phyloP scores from a whole-genome alignment of 1,140 invertebrate genomes.

The Drosophila pandora region DNA sequence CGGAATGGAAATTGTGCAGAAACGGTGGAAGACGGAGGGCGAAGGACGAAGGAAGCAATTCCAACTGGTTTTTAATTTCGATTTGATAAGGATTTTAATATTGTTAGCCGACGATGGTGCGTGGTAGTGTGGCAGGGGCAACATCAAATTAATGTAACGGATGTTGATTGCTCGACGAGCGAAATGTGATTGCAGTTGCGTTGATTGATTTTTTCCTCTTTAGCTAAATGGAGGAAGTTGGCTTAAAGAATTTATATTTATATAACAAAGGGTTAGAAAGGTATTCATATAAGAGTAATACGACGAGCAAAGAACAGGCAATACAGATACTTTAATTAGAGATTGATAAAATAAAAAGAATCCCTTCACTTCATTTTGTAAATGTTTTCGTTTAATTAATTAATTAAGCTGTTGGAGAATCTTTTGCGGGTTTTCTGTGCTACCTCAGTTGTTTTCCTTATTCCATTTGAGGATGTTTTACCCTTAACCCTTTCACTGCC shows the following conservation, averaged over 20 bases:
- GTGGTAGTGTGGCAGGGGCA: conserved; percentile 15
- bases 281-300: no score
- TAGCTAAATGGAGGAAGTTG: not conserved
- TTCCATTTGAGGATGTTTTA: conserved; percentile 11
- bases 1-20: conserved; percentile 10
- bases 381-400: conserved; percentile 42
- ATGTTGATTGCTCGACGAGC: conserved; percentile 64
- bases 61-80: conserved; percentile 77
- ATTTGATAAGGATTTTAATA: conserved; percentile 81
- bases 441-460: conserved; percentile 29
- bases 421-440: conserved; percentile 23
- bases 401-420: conserved; percentile 28
- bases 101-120: conserved; percentile 57
- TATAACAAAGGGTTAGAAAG: not conserved
- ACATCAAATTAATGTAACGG: conserved; percentile 76
- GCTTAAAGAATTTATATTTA: not conserved
- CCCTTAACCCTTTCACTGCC: conserved; percentile 25
- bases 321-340: not conserved
- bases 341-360: not conserved
- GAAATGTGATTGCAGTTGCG: conserved; percentile 63
- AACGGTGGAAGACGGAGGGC: not conserved
- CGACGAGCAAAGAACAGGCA: no score
- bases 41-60: conserved; percentile 59
- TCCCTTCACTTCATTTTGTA: not conserved
- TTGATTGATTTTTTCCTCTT: conserved; percentile 47